phyloP scores from a whole-genome alignment of 2,797 vertebrate species.

The Phaenicophaeus curvirostris region DNA sequence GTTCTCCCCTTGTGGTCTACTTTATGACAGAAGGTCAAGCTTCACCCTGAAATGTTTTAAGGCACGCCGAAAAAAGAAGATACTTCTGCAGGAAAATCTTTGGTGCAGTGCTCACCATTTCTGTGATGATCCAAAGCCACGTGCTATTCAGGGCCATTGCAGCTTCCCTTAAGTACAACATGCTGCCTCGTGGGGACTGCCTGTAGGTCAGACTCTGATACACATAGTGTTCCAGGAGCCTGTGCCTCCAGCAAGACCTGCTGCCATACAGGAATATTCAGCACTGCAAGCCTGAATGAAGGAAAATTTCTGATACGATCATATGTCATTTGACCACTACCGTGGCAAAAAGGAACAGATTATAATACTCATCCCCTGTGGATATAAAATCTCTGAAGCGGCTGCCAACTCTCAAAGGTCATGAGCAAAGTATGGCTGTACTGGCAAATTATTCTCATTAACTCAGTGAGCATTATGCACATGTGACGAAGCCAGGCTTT shows the following conservation, averaged over 20 bases:
- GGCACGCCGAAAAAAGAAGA: not conserved
- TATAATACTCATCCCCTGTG: not conserved
- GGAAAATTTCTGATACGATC: not conserved
- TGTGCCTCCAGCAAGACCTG: not conserved
- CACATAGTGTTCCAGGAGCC: accelerated
- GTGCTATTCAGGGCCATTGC: not conserved
- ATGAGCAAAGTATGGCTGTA: not conserved
- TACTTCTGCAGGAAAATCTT: not conserved
- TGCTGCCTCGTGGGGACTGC: not conserved
- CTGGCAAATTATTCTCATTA: not conserved
- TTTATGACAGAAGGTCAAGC: not conserved
- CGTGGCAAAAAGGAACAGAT: conserved; percentile 6
- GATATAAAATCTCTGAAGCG: not conserved
- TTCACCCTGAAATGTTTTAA: not conserved
- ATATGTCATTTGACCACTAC: not conserved
- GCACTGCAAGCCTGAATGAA: not conserved
- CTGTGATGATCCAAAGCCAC: not conserved
- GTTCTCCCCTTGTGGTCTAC: not conserved
- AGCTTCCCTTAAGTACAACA: not conserved
- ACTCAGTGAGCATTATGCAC: not conserved
- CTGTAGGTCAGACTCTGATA: not conserved
- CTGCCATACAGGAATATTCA: not conserved
- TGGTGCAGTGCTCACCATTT: not conserved
- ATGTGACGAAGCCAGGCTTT: not conserved
- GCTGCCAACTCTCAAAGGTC: not conserved